phyloP scores from a whole-genome alignment of 2,888 invertebrate species.

The Stenichneumon culpator region DNA sequence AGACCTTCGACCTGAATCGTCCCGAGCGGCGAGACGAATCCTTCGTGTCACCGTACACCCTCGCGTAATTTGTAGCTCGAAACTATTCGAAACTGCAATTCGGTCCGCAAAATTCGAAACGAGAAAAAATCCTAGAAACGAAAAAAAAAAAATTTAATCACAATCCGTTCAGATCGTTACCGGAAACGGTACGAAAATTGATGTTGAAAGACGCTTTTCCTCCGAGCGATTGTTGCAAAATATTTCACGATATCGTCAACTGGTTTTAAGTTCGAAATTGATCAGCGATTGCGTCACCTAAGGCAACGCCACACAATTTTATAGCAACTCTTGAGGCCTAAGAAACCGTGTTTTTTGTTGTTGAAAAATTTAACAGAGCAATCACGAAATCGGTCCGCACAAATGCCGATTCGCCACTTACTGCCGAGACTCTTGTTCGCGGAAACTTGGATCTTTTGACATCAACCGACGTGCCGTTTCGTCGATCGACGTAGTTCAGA shows the following conservation, averaged over 20 bases:
- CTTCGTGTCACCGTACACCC: conserved; percentile 37
- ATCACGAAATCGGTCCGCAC: conserved; percentile 40
- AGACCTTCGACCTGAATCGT: conserved; percentile 66
- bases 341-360: conserved; percentile 51
- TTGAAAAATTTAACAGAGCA: conserved; percentile 25
- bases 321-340: background rate
- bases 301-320: conserved; percentile 31
- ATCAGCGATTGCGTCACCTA: conserved; percentile 27
- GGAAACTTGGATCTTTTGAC: conserved; percentile 26
- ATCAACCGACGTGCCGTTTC: background rate
- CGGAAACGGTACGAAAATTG: background rate
- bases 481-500: background rate
- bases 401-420: conserved; percentile 44
- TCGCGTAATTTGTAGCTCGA: conserved; percentile 1
- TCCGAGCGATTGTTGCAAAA: conserved; percentile 23
- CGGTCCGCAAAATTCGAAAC: background rate
- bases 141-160: background rate
- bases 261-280: conserved; percentile 74
- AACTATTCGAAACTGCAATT: conserved; percentile 47
- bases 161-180: background rate
- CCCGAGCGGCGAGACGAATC: conserved; percentile 45
- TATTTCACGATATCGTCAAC: conserved; percentile 59
- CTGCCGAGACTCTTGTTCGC: conserved; percentile 17
- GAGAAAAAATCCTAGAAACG: background rate
- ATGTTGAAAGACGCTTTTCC: background rate